phyloP scores from a whole-genome alignment of 2,797 vertebrate genomes.

The Muscicapa comitata region DNA sequence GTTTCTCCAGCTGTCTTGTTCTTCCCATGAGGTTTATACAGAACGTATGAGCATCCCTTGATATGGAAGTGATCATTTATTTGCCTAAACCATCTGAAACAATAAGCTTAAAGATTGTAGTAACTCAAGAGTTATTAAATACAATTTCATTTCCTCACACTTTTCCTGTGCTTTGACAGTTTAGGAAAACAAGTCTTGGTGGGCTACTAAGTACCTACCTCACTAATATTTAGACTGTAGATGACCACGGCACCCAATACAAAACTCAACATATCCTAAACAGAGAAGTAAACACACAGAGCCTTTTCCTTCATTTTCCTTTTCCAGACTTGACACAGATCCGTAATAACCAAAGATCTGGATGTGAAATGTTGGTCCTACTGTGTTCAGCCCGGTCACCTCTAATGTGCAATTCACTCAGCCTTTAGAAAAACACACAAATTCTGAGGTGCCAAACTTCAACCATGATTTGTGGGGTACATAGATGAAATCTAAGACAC shows the following conservation, averaged over 20 bases:
- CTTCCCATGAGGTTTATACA: conserved; percentile 98
- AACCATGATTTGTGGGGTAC: not conserved
- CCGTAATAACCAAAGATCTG: not conserved
- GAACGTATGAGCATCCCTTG: conserved; percentile 94
- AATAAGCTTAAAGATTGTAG: conserved; percentile 51
- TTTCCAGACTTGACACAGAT: not conserved
- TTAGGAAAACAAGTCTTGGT: not conserved
- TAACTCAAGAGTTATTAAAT: not conserved
- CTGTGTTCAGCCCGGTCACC: not conserved
- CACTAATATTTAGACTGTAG: not conserved
- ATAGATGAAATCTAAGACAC: not conserved
- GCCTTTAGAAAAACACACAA: not conserved
- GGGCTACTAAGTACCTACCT: not conserved
- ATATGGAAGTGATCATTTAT: conserved; percentile 96
- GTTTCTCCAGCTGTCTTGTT: conserved; percentile 99
- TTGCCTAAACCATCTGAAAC: conserved; percentile 96
- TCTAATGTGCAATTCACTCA: not conserved
- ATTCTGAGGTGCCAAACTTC: not conserved
- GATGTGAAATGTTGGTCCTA: not conserved
- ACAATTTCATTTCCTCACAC: not conserved
- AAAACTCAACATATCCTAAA: not conserved
- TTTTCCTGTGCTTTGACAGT: not conserved
- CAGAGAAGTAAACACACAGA: not conserved
- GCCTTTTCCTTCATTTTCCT: not conserved
- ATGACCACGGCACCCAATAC: not conserved